Evolutionary conservation across 2,888 invertebrate genomes (phyloP), one percentile per base, ranked within the genome.

Genomic region (Dione juno): DNA sequence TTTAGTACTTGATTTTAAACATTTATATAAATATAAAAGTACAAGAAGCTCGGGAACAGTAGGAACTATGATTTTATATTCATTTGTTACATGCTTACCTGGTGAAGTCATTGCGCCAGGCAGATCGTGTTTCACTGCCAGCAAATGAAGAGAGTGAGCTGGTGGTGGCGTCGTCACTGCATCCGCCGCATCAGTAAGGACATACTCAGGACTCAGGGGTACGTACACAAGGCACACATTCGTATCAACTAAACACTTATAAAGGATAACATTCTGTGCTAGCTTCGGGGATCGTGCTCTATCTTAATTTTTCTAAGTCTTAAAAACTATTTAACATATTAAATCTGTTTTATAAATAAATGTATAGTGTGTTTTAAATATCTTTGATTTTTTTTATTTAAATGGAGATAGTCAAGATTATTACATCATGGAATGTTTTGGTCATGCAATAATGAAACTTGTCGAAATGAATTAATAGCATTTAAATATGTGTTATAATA

Each of bases 141-240:
- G 83, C 88, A 82, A 89, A 79, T 71, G 92, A 89, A 21, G 91
- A 87, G 84, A 87, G 86, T 86, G 89, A 89, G 88, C 88, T 90
- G 80, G 87, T 88, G 76, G 89, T 90, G 79, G 83, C 82, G 85
- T 92, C 92, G 80, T 92, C 92, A 81, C 92, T 92, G 92, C 79
- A 85, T 83, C 83, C 83, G 86, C 84, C 87, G 88, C 87, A 88
- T 87, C 73, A 74, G 71, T 57, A 72, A 74, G 78, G 78, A 78
- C 71, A 78, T 77, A 78, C 74, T 74, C 73, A 75, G 73, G 75
- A 72, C 74, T 85, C 86, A 82, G 88, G 88, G 81, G 77, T 84
- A 83, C 85, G 88, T 82, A 85, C 84, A 89, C 86, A 91, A 86
- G 88, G 88, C 87, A 88, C 90, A 77, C 75, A 78, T 73, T 76